A percentile compares a stretch with the other conserved stretches of the same genome.
Conservation (phyloP, 2,113 vertebrate genomes). For the Thalassarche chlororhynchos region DNA sequence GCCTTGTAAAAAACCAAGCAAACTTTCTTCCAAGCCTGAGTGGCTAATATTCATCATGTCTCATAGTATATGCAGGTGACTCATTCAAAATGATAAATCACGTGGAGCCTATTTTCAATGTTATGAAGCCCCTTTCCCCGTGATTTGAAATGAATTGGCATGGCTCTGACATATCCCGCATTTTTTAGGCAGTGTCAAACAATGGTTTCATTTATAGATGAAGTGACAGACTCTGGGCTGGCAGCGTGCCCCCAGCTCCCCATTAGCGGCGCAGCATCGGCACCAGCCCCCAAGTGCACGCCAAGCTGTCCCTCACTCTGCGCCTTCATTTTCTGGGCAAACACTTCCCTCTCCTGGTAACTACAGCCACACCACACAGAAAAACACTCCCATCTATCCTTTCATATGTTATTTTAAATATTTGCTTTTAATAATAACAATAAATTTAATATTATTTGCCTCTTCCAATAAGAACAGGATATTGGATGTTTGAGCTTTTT, state of each 20-base stretch:
- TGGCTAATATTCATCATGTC: background rate
- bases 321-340: background rate
- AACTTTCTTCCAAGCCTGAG: background rate
- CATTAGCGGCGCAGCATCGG: background rate
- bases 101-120: rapidly evolving
- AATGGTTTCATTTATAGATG: background rate
- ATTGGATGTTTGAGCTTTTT: background rate
- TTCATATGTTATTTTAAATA: background rate
- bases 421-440: background rate
- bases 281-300: rapidly evolving
- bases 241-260: background rate
- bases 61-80: background rate
- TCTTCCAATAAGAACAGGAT: background rate
- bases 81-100: background rate
- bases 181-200: background rate
- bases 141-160: background rate
- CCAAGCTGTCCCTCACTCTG: no score
- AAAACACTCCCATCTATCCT: background rate
- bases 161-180: background rate
- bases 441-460: background rate
- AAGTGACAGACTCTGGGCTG: background rate
- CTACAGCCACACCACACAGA: background rate
- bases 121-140: background rate
- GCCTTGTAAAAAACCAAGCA: background rate
- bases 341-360: slow-evolving; percentile 68